phyloP scores from a whole-genome alignment of 2,888 invertebrate species.

The Agonum fuliginosum region DNA sequence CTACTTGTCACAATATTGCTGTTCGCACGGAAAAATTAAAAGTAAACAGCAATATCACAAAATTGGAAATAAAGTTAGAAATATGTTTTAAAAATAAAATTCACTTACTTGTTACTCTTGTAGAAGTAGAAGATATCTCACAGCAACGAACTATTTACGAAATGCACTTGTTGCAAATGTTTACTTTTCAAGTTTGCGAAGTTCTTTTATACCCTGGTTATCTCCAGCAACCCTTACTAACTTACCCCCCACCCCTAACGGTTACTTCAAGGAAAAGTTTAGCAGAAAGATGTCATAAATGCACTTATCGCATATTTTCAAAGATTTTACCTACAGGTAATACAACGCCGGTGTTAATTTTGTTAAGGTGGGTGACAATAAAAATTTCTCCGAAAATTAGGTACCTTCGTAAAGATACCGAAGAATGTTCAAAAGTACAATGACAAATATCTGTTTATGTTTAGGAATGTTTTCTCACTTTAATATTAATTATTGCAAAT shows the following conservation, averaged over 20 bases:
- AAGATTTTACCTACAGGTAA: constrained; percentile 19
- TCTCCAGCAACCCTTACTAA: neutral
- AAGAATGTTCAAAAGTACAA: no score
- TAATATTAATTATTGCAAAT: no score
- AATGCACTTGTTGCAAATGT: constrained; percentile 51
- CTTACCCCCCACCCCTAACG: constrained; percentile 31
- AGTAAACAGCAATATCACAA: no score
- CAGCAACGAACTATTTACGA: constrained; percentile 23
- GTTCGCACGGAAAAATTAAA: no score
- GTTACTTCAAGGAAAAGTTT: constrained; percentile 16
- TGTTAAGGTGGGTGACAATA: neutral
- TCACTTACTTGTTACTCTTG: constrained; percentile 33
- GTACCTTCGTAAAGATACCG: neutral
- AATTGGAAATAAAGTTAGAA: no score
- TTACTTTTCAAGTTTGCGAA: constrained; percentile 41
- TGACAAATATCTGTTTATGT: no score
- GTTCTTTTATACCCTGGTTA: constrained; percentile 40
- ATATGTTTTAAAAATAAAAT: neutral
- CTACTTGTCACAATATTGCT: no score
- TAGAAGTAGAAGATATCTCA: neutral
- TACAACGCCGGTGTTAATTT: neutral
- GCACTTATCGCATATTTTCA: constrained; percentile 30
- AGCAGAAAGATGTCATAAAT: constrained; percentile 1
- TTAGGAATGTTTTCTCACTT: no score
- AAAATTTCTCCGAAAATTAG: neutral